Conservation (phyloP, 2,888 invertebrate genomes). For the Deilephila porcellus region DNA sequence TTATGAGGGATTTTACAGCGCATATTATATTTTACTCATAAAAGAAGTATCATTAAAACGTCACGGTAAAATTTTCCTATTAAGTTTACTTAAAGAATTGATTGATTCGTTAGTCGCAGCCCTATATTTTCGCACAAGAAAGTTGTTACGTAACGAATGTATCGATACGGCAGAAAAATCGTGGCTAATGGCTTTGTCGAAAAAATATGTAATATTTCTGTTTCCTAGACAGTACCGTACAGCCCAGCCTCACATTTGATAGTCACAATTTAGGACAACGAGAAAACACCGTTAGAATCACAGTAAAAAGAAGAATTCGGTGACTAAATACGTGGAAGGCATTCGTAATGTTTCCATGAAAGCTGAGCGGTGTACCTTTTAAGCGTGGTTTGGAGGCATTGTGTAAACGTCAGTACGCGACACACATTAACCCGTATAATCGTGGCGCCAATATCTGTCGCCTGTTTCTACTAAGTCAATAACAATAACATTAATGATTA, state of each 20-base stretch:
- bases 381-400: constrained; percentile 39
- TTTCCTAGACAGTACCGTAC: not conserved
- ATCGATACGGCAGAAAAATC: no score
- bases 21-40: no score
- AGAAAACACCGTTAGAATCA: constrained; percentile 27
- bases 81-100: no score
- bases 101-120: no score
- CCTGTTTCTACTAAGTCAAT: constrained; percentile 47
- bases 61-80: not conserved
- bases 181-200: no score
- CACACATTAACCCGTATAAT: constrained; percentile 73
- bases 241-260: constrained; percentile 15
- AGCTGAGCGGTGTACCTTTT: not conserved
- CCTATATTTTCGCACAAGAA: no score
- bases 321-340: constrained; percentile 29
- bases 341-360: constrained; percentile 30
- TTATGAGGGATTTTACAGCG: not conserved
- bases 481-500: constrained; percentile 55
- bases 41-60: not conserved
- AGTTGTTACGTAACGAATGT: no score
- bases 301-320: constrained; percentile 33
- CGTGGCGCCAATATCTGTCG: constrained; percentile 67
- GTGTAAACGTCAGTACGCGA: constrained; percentile 46
- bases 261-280: constrained; percentile 16
- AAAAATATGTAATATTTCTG: not conserved